Evolutionary conservation across 2,888 invertebrate genomes (phyloP).

Genomic region (Diarsia mendica): DNA sequence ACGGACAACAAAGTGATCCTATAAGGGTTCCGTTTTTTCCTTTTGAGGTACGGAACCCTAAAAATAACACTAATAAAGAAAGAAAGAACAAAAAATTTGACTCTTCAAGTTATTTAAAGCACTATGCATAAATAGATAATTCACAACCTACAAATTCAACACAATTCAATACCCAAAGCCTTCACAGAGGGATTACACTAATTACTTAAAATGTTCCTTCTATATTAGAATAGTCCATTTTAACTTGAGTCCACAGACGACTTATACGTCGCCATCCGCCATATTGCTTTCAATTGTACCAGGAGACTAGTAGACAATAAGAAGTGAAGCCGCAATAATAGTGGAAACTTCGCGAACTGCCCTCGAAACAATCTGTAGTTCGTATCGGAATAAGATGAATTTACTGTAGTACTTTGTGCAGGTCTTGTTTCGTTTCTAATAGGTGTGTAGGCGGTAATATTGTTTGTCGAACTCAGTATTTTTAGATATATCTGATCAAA

Average conservation of each 20-base stretch:
- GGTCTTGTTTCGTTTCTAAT: neutral
- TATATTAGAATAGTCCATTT: conserved; percentile 21
- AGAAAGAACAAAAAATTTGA: too few relatives aligned
- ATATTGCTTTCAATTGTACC: conserved; percentile 32
- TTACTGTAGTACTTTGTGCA: neutral
- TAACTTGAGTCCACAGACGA: conserved; percentile 8
- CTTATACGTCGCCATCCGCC: conserved; percentile 19
- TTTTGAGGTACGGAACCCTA: too few relatives aligned
- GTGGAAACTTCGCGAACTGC: conserved; percentile 16
- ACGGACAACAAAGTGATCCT: too few relatives aligned
- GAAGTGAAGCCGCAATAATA: conserved; percentile 26
- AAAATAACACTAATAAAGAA: too few relatives aligned
- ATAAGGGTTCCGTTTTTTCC: too few relatives aligned
- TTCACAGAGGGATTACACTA: conserved; percentile 32
- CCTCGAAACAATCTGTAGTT: conserved; percentile 24
- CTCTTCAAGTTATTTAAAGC: too few relatives aligned
- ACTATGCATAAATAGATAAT: neutral
- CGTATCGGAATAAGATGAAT: conserved; percentile 14
- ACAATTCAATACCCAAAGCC: neutral
- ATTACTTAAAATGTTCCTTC: conserved; percentile 15
- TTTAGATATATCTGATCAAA: neutral
- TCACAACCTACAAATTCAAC: neutral
- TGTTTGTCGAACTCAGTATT: neutral
- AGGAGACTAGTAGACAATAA: conserved; percentile 20
- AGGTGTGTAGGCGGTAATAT: neutral